A percentile compares a stretch with the other conserved stretches of the same genome.
Conservation (phyloP, 2,797 vertebrate species). For the Anniella stebbinsi region DNA sequence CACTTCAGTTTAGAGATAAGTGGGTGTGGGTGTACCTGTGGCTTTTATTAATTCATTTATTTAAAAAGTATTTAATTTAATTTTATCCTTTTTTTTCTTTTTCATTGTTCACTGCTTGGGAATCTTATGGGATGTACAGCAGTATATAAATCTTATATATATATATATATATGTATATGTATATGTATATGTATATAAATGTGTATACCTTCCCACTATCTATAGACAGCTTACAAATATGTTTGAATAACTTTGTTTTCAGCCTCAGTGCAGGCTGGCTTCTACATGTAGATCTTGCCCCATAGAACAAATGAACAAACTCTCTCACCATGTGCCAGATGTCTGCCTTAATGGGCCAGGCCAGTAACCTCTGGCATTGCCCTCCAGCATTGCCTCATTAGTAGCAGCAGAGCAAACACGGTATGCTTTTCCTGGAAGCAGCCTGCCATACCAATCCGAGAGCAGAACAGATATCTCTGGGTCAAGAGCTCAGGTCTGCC, state of each 20-base stretch:
- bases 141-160: too few species aligned
- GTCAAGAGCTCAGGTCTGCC: not conserved
- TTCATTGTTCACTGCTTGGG: too few species aligned
- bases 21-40: too few species aligned
- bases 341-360: too few species aligned
- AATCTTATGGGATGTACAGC: too few species aligned
- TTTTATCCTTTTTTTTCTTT: not conserved
- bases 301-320: not conserved
- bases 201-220: not conserved
- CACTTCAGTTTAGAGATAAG: too few species aligned
- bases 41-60: not conserved
- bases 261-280: not conserved
- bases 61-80: not conserved
- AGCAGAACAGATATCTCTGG: not conserved
- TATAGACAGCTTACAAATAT: not conserved
- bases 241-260: too few species aligned
- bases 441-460: not conserved
- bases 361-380: not conserved
- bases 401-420: not conserved
- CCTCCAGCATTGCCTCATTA: not conserved
- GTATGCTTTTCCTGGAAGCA: not conserved
- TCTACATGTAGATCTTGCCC: not conserved
- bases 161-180: too few species aligned
- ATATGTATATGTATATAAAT: not conserved
- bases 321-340: not conserved